Percentiles rank a stretch among this genome's conserved stretches.
Conservation (phyloP, 2,888 invertebrate genomes). For the Brachyptera risi region DNA sequence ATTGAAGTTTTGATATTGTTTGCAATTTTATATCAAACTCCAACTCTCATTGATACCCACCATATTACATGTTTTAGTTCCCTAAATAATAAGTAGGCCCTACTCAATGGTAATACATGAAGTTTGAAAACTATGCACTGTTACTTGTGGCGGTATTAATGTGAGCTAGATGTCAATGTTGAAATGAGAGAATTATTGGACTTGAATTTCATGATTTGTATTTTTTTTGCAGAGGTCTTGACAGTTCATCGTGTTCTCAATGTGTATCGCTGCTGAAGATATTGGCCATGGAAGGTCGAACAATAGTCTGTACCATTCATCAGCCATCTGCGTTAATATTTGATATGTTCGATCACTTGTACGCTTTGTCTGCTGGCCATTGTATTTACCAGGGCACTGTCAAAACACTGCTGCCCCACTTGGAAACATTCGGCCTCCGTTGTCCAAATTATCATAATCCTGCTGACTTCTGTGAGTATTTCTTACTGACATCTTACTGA, state of each 20-base stretch:
- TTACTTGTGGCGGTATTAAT: no score
- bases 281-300: constrained; percentile 77
- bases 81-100: no score
- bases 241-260: constrained; percentile 78
- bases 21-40: no score
- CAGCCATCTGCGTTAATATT: constrained; percentile 85
- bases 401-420: constrained; percentile 67
- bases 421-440: constrained; percentile 67
- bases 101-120: no score
- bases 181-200: no score
- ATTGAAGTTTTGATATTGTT: no score
- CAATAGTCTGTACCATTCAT: constrained; percentile 85
- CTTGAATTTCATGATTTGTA: no score
- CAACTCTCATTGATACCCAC: no score
- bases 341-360: constrained; percentile 85
- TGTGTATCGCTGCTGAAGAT: constrained; percentile 74
- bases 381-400: constrained; percentile 82
- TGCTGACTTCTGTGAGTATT: constrained; percentile 84
- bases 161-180: no score
- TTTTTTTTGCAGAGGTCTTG: constrained; percentile 61
- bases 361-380: constrained; percentile 73
- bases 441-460: constrained; percentile 95
- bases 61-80: no score
- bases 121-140: no score
- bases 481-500: no score